These are phyloP conservation scores for Todiramphus saurophagus DNA, from an alignment of 2,113 vertebrate species.

Conservation along the genomic window DNA sequence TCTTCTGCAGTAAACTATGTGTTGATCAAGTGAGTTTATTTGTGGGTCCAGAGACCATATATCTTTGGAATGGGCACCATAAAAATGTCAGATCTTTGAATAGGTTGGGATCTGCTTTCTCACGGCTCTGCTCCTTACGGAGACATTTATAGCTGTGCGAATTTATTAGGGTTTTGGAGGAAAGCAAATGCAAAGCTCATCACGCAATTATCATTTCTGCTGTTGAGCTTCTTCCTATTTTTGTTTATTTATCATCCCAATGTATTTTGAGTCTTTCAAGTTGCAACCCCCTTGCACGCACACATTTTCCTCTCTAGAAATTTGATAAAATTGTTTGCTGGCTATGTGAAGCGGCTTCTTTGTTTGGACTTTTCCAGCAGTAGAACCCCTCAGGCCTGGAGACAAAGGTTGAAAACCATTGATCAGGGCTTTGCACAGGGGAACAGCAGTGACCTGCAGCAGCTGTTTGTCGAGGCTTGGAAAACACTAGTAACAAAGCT, in stretches of 20 bases:
- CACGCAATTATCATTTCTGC: neutral
- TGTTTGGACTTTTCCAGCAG: neutral
- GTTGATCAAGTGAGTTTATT: neutral
- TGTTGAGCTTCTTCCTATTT: slow-evolving; percentile 33
- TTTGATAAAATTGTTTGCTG: neutral
- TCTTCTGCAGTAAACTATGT: neutral
- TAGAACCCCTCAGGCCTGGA: neutral
- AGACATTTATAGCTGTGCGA: neutral
- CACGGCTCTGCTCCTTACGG: neutral
- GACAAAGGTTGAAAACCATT: neutral
- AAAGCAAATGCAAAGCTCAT: slow-evolving; percentile 35
- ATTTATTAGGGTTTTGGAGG: neutral
- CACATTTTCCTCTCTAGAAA: neutral
- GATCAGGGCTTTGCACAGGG: neutral
- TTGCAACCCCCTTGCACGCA: neutral
- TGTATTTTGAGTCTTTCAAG: neutral
- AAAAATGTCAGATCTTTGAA: neutral
- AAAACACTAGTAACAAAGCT: neutral
- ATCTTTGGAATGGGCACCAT: neutral
- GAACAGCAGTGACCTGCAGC: neutral
- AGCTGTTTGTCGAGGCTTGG: slow-evolving; percentile 15
- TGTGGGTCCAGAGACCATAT: neutral
- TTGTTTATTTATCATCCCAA: neutral
- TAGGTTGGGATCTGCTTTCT: neutral
- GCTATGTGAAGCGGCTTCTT: neutral